Evolutionary conservation across 1,140 invertebrate species (phyloP), one percentile per base, ranked within the genome.

Genomic region (Orius insidiosus): DNA sequence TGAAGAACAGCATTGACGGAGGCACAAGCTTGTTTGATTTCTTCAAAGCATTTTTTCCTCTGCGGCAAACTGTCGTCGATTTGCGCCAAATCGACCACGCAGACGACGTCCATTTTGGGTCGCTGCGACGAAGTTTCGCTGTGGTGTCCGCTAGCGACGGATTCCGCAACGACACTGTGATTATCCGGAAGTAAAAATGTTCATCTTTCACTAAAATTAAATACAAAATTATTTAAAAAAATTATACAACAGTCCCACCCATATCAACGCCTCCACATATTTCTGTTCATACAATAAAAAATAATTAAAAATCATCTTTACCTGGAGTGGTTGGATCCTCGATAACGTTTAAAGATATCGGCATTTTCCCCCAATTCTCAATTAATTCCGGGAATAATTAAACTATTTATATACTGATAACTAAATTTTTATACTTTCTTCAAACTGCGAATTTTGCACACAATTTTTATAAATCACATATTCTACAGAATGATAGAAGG

Each of bases 31-130:
- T 78, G 72, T 55, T 76, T 75, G 11, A 92, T 74, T 68, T 89
- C 85, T 53, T 90, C 86, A 18, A 85, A 68, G 13, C 85, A 84
- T 62, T 74, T 75, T 63, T 77, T 80, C 42, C 86, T 69, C 48
- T 87, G 76, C 39, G 64, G 59, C 44, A 85, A 62, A 62, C 81
- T 69, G 52, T 78, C 73, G 11, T 70, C 62, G 7, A 24, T 24
- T 59, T 80, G 74, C 55, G 78, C 74, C 18, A 86, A 64, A 65
- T 93, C 88, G 53, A 93, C 71, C 41, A 95, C 79, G 70, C 85
- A 88, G 46, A 83, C 88, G 38, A 94, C 84, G 63, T 92, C 87
- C 82, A 93, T 92, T 51, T 70, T 71, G 34, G 74, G 70, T 52
- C 74, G 68, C 24, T 47, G 55, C 13, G 43, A 49, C 14, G 48